Conservation (phyloP, 2,113 vertebrate genomes). For the Strigops habroptila region DNA sequence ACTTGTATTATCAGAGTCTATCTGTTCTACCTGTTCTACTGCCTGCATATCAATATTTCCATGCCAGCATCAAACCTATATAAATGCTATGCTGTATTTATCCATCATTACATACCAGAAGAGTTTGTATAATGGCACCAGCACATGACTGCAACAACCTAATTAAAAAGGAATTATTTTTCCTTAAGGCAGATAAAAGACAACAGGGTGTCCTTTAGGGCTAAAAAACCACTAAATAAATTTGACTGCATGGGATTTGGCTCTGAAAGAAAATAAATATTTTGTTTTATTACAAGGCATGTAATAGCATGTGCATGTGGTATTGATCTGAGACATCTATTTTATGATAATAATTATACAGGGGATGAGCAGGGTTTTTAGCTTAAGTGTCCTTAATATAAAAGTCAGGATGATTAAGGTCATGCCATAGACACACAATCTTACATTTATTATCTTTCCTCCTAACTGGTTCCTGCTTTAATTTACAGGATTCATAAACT, state of each 20-base stretch:
- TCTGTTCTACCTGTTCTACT: neutral
- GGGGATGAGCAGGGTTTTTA: neutral
- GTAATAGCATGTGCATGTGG: neutral
- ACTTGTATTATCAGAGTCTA: neutral
- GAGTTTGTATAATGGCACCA: neutral
- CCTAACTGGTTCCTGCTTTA: neutral
- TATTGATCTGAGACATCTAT: neutral
- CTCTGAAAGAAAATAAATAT: slow-evolving; percentile 14
- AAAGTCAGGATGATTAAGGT: neutral
- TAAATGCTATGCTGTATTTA: neutral
- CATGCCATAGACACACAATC: neutral
- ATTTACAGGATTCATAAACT: neutral
- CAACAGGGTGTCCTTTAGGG: neutral
- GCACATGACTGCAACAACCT: neutral
- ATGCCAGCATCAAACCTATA: neutral
- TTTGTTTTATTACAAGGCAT: neutral
- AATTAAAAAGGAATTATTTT: neutral
- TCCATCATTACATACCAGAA: neutral
- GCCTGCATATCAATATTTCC: neutral
- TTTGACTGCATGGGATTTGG: neutral
- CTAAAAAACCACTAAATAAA: neutral
- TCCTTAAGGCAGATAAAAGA: neutral
- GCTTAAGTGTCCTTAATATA: neutral
- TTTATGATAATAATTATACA: neutral
- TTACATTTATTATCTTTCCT: neutral